These are phyloP conservation scores for Melopsittacus undulatus DNA, from an alignment of 2,797 vertebrate genomes.

Conservation along the genomic window DNA sequence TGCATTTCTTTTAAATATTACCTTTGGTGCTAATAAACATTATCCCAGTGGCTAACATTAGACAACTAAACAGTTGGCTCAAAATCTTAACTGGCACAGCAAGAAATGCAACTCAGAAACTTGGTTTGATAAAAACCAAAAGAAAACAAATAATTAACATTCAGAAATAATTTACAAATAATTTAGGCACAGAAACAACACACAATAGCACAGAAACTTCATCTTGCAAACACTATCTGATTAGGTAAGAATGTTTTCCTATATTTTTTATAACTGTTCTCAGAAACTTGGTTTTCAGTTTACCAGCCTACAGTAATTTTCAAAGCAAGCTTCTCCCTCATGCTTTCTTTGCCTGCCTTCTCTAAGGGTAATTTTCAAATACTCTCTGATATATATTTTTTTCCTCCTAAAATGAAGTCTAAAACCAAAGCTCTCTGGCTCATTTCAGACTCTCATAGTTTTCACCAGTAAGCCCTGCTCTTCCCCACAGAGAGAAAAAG, in stretches of 20 bases:
- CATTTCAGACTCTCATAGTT: not conserved
- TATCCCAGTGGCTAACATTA: not conserved
- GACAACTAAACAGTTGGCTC: not conserved
- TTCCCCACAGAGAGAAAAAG: not conserved
- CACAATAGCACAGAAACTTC: rapidly evolving
- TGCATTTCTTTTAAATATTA: not conserved
- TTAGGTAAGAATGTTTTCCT: not conserved
- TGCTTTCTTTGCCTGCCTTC: not conserved
- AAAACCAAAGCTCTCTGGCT: not conserved
- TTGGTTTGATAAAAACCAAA: not conserved
- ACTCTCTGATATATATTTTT: not conserved
- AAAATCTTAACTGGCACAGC: not conserved
- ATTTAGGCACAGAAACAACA: not conserved
- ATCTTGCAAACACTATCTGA: not conserved
- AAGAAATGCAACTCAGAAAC: not conserved
- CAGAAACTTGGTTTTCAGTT: not conserved
- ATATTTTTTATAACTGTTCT: not conserved
- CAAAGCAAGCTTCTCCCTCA: not conserved
- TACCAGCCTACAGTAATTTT: not conserved
- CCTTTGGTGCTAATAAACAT: not conserved
- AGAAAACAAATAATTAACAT: not conserved
- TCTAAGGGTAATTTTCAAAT: not conserved
- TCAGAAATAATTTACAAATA: not conserved
- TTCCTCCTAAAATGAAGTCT: not conserved
- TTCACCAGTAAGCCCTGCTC: not conserved